A percentile compares a stretch with the other conserved stretches of the same genome.
Conservation (phyloP, 2,888 invertebrate species). For the Pollenia angustigena region DNA sequence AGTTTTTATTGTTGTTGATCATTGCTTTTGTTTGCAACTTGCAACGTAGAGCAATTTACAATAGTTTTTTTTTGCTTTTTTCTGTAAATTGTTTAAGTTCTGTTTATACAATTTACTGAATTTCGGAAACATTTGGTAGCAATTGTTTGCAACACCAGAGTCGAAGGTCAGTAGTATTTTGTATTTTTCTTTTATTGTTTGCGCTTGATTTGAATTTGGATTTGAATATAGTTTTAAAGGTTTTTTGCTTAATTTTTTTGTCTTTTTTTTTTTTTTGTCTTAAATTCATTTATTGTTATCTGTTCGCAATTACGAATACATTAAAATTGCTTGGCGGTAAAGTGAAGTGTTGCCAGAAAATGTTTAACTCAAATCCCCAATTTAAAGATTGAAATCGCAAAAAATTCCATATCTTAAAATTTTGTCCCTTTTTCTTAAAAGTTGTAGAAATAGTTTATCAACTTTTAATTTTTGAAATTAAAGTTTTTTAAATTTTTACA, state of each 20-base stretch:
- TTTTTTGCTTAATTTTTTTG: conserved; percentile 1
- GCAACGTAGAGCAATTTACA: conserved; percentile 37
- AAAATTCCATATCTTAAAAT: too few relatives aligned
- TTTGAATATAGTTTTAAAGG: conserved; percentile 44
- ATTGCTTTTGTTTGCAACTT: conserved; percentile 59
- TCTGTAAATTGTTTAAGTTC: conserved; percentile 57
- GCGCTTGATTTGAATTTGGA: conserved; percentile 65
- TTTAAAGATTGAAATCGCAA: too few relatives aligned
- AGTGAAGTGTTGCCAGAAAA: too few relatives aligned
- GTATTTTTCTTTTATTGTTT: conserved; percentile 64
- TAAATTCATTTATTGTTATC: conserved; percentile 71
- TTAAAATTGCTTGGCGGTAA: conserved; percentile 55
- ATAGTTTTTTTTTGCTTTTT: conserved; percentile 32
- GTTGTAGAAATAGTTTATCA: too few relatives aligned
- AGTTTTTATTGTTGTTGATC: conserved; percentile 38
- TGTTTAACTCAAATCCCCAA: too few relatives aligned
- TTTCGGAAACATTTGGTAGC: conserved; percentile 73
- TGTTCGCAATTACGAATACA: conserved; percentile 70
- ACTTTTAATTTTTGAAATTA: too few relatives aligned
- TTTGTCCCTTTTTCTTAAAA: too few relatives aligned
- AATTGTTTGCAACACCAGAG: conserved; percentile 73
- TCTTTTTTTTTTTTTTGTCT: not conserved
- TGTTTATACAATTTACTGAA: conserved; percentile 55
- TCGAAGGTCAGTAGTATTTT: conserved; percentile 70
- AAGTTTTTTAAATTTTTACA: too few relatives aligned